phyloP scores from a whole-genome alignment of 2,113 vertebrate genomes.

The Trinectes maculatus region DNA sequence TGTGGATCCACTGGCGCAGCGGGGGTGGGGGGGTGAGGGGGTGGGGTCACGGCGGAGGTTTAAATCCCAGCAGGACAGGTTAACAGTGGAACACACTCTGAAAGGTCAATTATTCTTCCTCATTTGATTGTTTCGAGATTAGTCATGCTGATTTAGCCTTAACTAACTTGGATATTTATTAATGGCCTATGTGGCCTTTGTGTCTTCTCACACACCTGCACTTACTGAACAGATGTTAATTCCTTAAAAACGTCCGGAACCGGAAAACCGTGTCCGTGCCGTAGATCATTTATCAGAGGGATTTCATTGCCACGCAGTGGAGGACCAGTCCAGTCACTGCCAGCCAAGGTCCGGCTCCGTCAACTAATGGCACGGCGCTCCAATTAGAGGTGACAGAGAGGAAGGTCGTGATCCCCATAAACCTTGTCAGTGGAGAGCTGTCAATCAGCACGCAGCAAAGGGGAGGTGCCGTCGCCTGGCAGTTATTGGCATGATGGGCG shows the following conservation, averaged over 20 bases:
- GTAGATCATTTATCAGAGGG: constrained; percentile 58
- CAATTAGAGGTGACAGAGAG: constrained; percentile 73
- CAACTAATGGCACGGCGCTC: constrained; percentile 58
- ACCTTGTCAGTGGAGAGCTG: constrained; percentile 72
- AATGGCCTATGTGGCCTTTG: constrained; percentile 21
- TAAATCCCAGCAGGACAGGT: constrained; percentile 74
- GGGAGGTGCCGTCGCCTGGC: constrained; percentile 62
- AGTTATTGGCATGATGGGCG: constrained; percentile 64
- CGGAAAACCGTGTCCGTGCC: constrained; percentile 5
- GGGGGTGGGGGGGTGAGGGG: constrained; percentile 9
- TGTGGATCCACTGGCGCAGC: constrained; percentile 50
- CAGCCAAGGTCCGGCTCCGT: constrained; percentile 63
- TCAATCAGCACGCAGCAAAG: constrained; percentile 65
- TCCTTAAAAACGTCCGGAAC: constrained; percentile 42
- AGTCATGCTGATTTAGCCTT: constrained; percentile 48
- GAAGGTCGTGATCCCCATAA: constrained; percentile 76
- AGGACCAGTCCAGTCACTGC: constrained; percentile 39
- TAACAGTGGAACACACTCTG: constrained; percentile 68
- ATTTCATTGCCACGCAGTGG: constrained; percentile 44
- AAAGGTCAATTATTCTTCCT: constrained; percentile 73
- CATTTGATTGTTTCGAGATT: constrained; percentile 71
- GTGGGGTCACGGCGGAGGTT: constrained; percentile 52
- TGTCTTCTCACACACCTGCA: constrained; percentile 49
- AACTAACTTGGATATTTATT: constrained; percentile 59
- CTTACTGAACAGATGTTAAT: constrained; percentile 52